Conservation (phyloP, 2,888 invertebrate species). For the Ctenicera cuprea region DNA sequence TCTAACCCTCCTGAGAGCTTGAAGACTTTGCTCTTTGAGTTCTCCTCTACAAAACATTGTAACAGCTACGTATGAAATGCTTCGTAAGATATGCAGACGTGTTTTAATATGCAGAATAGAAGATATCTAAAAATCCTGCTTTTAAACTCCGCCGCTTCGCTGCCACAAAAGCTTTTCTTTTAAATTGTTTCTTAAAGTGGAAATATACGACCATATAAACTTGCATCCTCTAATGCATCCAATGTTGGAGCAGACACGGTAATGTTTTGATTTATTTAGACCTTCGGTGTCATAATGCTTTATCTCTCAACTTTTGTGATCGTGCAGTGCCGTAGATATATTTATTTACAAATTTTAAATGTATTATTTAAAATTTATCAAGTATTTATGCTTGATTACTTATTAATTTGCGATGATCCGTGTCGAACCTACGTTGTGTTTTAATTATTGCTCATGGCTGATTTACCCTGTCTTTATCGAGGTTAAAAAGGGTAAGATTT, state of each 20-base stretch:
- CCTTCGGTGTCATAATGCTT: background rate
- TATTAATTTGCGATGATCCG: no score
- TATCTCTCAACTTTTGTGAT: no score
- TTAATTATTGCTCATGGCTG: no score
- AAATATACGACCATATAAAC: conserved; percentile 6
- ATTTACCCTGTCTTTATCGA: no score
- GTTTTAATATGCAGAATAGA: conserved; percentile 48
- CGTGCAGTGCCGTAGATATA: no score
- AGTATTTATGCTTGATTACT: no score
- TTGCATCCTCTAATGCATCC: conserved; percentile 6
- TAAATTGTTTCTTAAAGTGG: conserved; percentile 34
- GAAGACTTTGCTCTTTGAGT: conserved; percentile 16
- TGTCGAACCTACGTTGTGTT: no score
- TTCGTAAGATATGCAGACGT: conserved; percentile 45
- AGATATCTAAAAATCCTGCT: conserved; percentile 43
- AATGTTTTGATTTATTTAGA: conserved; percentile 28
- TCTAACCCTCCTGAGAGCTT: background rate
- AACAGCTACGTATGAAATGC: conserved; percentile 26
- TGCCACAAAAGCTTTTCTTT: conserved; percentile 35
- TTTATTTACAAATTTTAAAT: no score
- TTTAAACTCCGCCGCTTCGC: conserved; percentile 38
- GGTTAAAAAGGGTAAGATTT: no score
- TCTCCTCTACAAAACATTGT: conserved; percentile 13
- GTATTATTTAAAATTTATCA: no score
- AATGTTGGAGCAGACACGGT: conserved; percentile 6